Conservation (phyloP, 2,888 invertebrate genomes). For the Antitype chi region DNA sequence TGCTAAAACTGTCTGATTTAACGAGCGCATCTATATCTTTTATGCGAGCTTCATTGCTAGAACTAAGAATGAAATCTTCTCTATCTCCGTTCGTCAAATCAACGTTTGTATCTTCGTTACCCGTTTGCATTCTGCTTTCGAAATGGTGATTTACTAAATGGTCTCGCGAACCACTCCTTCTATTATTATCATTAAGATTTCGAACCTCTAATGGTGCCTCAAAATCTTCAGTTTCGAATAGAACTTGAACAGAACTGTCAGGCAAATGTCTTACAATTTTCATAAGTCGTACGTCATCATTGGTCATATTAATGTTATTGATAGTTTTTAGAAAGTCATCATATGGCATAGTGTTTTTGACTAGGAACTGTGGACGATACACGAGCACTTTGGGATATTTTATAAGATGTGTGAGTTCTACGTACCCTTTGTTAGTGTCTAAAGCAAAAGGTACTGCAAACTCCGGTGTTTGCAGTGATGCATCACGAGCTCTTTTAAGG, state of each 20-base stretch:
- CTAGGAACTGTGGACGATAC: slow-evolving; percentile 61
- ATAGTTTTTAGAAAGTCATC: slow-evolving; percentile 56
- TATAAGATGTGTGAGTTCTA: slow-evolving; percentile 61
- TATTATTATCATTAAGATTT: slow-evolving; percentile 42
- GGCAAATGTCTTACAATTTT: slow-evolving; percentile 60
- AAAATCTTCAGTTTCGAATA: slow-evolving; percentile 57
- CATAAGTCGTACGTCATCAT: slow-evolving; percentile 47
- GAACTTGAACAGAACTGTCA: slow-evolving; percentile 40
- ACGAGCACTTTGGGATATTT: slow-evolving; percentile 59
- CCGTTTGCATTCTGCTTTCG: neutral
- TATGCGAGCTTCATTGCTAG: slow-evolving; percentile 1
- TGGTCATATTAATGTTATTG: slow-evolving; percentile 39
- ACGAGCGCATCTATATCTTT: neutral
- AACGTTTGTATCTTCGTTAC: slow-evolving; percentile 19
- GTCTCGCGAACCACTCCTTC: slow-evolving; percentile 9
- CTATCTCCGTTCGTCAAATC: neutral
- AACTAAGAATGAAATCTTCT: neutral
- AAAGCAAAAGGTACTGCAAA: slow-evolving; percentile 45
- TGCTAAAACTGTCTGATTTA: neutral
- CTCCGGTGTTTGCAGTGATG: slow-evolving; percentile 47
- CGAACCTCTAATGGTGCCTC: slow-evolving; percentile 49
- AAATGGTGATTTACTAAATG: neutral
- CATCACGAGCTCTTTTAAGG: slow-evolving; percentile 51
- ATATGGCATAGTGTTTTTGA: slow-evolving; percentile 59
- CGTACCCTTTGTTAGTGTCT: slow-evolving; percentile 52